Base-by-base conservation (phyloP, 2,797 vertebrate genomes). In the Hyperoplus lanceolatus region DNA sequence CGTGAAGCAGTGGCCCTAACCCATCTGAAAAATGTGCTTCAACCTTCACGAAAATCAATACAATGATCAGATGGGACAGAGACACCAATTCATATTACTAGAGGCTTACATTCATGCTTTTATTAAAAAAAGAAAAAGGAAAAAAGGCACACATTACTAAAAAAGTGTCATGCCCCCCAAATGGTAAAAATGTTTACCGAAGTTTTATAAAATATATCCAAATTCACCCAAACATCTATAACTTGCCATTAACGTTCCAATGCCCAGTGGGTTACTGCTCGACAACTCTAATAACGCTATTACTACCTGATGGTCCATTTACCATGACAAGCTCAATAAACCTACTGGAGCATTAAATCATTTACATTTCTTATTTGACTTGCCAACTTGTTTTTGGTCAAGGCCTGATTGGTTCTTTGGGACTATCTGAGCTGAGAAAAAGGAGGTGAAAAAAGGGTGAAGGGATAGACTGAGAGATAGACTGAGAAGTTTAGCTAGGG, bases 401-500 rank as follows among this genome's bases (percentile, higher is more conserved):
- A 77, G 29, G 89, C 82, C 87, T 58, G 85, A 89, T 89, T 90
- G 84, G 82, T 85, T 88, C 16, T 85, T 83, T 66, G 21, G 83
- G 77, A 87, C 90, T 89, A 81, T 91, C 85, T 87, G 81, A 29
- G 71, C 91, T 92, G 73, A 93, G 87, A 95, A 81, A 93, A 81
- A 93, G 89, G 84, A 93, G 88, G 92, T 92, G 93, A 95, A 93
- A 89, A 29, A 92, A 92, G 86, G 89, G 90, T 91, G 92, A 92
- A 90, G 92, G 93, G 90, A 95, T 81, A 94, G 94, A 92, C 90
- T 92, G 87, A 94, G 90, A 93, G 91, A 92, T 81, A 94, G 91
- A 92, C 87, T 88, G 86, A 92, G 78, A 29, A 94, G 89, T 93
- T 95, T 90, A 94, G 94, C 94, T 95, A 95, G 93, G 93, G 94